Evolutionary conservation across 2,113 vertebrate species (phyloP).

Genomic region (Zosterops japonicus): DNA sequence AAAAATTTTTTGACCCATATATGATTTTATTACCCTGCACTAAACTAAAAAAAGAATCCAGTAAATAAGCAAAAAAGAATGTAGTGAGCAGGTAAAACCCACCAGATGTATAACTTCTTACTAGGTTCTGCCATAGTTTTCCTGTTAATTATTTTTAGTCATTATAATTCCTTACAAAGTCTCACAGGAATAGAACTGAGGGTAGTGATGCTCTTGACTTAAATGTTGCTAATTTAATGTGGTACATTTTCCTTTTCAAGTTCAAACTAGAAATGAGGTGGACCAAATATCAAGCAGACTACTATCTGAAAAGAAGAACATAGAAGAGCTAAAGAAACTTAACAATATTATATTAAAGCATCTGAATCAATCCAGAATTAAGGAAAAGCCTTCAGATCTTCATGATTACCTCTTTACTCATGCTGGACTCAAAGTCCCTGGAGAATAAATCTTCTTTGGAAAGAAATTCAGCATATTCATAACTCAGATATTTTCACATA

Average conservation of each 20-base stretch:
- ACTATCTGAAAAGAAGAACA: constrained; percentile 65
- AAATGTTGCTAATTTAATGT: background rate
- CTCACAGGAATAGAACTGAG: background rate
- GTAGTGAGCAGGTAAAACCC: background rate
- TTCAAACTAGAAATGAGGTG: constrained; percentile 74
- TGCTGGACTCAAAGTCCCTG: background rate
- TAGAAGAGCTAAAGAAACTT: constrained; percentile 77
- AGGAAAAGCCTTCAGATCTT: constrained; percentile 23
- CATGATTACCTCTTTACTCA: background rate
- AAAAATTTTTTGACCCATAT: background rate
- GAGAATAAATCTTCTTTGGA: background rate
- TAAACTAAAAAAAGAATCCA: background rate
- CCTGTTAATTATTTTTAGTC: background rate
- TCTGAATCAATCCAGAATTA: constrained; percentile 63
- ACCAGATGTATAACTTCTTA: background rate
- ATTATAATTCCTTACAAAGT: background rate
- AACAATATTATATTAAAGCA: constrained; percentile 70
- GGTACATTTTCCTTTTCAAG: constrained; percentile 62
- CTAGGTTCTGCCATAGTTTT: background rate
- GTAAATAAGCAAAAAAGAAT: background rate
- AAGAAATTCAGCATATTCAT: background rate
- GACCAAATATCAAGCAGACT: constrained; percentile 72
- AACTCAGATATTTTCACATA: background rate
- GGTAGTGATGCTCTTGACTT: background rate
- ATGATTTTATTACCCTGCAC: background rate